Evolutionary conservation across 2,797 vertebrate genomes (phyloP).

Genomic region (Labroides dimidiatus): DNA sequence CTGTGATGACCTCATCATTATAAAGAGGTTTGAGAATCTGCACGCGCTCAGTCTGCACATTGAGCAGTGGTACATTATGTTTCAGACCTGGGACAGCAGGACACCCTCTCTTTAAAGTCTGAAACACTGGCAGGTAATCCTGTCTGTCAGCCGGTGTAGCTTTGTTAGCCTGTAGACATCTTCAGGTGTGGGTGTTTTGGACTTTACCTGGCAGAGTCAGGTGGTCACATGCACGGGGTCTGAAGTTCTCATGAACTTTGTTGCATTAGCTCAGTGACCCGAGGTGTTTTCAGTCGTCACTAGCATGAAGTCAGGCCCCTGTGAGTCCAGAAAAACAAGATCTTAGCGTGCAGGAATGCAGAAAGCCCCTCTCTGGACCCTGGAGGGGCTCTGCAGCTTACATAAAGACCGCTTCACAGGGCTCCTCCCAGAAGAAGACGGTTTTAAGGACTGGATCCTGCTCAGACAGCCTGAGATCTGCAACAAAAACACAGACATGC

Average conservation of each 20-base stretch:
- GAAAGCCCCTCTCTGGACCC: conserved; percentile 53
- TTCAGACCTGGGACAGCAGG: too few relatives aligned
- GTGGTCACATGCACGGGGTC: conserved; percentile 31
- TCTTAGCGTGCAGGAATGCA: conserved; percentile 72
- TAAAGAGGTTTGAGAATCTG: too few relatives aligned
- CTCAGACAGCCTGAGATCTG: neutral
- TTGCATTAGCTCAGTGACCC: conserved; percentile 47
- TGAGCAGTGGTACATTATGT: too few relatives aligned
- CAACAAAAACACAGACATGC: neutral
- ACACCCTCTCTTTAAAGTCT: too few relatives aligned
- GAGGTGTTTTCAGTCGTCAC: conserved; percentile 39
- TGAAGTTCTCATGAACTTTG: conserved; percentile 6
- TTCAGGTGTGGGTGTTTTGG: conserved; percentile 10
- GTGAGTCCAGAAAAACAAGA: conserved; percentile 62
- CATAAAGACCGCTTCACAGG: conserved; percentile 13
- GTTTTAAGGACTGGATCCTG: neutral
- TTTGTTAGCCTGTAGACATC: neutral
- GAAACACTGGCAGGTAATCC: too few relatives aligned
- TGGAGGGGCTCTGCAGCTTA: conserved; percentile 20
- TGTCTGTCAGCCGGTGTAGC: too few relatives aligned
- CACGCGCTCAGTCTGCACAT: too few relatives aligned
- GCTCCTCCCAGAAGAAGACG: neutral
- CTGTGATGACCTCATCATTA: too few relatives aligned
- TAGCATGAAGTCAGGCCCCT: conserved; percentile 15
- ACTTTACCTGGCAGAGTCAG: conserved; percentile 12